Base-by-base conservation (phyloP, 2,888 invertebrate genomes). In the Apotomis betuletana region DNA sequence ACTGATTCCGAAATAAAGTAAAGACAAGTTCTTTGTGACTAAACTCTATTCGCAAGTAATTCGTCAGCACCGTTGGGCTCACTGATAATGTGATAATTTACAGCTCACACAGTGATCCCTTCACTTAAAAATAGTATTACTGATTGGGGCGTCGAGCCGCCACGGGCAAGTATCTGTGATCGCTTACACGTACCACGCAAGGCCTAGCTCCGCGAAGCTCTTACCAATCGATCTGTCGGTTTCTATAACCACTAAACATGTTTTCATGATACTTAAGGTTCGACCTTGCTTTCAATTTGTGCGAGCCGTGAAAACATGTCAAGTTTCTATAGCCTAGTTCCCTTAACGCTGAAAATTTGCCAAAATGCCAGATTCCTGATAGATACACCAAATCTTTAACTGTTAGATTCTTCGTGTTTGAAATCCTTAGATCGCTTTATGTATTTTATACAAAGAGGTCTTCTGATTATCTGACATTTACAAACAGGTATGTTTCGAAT, bases 181-280 rank as follows among this genome's bases (percentile, higher is more conserved):
- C 85, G 93, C 93, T 93, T 93, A 92, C 93, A 92, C 92, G 83
- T 87, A 87, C 88, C 93, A 93, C 92, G 92, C 92, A 91, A 91
- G 86, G 91, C 91, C 91, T 89, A 89, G 90, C 91, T 90, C 91
- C 86, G 90, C 83, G 90, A 91, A 91, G 88, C 92, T 91, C 78
- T 78, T 86, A 83, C 83, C 81, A 84, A 90, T 85, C 84, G 83
- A 88, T 88, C 88, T 90, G 79, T 90, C 87, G 90, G 91, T 88
- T 86, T 90, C 86, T 90, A 75, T 86, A 82, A 86, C 83, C 80
- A 82, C 81, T 80, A 67, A 84, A 91, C 88, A 89, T 90, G 90
- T 91, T 90, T 90, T 91, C 88, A 90, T 89, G 90, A 83, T 81
- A 83, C 80, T 80, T 80, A 36, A 59, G 68, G 49, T 65, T 44